phyloP scores from a whole-genome alignment of 2,888 invertebrate genomes.

The Netelia melanura region DNA sequence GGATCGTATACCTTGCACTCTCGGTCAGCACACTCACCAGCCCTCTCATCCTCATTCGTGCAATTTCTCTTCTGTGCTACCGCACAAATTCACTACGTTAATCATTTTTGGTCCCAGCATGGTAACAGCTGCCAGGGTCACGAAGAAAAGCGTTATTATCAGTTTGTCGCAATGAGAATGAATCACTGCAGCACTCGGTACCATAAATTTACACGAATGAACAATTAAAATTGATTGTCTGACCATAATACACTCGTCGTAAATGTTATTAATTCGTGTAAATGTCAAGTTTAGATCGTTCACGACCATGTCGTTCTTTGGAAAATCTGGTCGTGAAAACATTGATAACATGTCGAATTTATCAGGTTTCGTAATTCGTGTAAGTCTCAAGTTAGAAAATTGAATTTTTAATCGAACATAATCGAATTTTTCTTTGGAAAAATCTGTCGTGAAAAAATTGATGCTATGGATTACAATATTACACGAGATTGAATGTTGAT shows the following conservation, averaged over 20 bases:
- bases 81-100: slow-evolving; percentile 13
- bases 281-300: not conserved
- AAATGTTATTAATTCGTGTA: not conserved
- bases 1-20: slow-evolving; percentile 9
- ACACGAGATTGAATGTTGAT: not conserved
- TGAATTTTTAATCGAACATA: too few species aligned
- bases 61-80: too few species aligned
- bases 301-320: too few species aligned
- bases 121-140: slow-evolving; percentile 17
- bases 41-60: too few species aligned
- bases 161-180: slow-evolving; percentile 49
- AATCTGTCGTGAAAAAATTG: not conserved
- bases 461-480: not conserved
- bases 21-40: not conserved
- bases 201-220: slow-evolving; percentile 7
- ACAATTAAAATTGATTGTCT: not conserved
- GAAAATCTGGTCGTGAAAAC: too few species aligned
- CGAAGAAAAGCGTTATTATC: slow-evolving; percentile 40
- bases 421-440: not conserved
- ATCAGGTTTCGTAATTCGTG: too few species aligned
- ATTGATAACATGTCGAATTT: too few species aligned
- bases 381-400: too few species aligned
- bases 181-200: slow-evolving; percentile 14
- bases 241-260: not conserved
- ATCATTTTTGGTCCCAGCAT: slow-evolving; percentile 45